A percentile compares a stretch with the other conserved stretches of the same genome.
Evolutionary conservation across 2,888 invertebrate genomes (phyloP).

Genomic region (Chloroclystis v-ata): DNA sequence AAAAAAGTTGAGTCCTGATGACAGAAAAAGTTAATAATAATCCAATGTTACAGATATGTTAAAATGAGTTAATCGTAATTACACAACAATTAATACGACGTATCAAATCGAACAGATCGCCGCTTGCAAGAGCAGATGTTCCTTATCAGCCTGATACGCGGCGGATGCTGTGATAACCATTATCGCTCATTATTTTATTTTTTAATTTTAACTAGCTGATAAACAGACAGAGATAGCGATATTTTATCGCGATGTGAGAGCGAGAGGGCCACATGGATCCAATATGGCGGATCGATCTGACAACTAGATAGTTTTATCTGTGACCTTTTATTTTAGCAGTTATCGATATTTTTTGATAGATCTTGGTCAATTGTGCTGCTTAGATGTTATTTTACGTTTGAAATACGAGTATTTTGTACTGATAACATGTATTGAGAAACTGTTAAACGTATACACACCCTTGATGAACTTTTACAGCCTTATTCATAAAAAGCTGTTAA

Average conservation of each 20-base stretch:
- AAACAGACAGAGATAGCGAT: constrained; percentile 43
- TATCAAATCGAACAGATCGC: constrained; percentile 42
- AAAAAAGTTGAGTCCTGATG: too few relatives aligned
- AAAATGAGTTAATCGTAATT: too few relatives aligned
- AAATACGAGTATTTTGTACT: too few relatives aligned
- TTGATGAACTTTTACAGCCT: too few relatives aligned
- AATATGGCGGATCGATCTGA: constrained; percentile 51
- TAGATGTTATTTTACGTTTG: background rate
- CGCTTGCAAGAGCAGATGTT: constrained; percentile 58
- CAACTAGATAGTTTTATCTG: constrained; percentile 35
- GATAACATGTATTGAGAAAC: too few relatives aligned
- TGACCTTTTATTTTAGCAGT: constrained; percentile 29
- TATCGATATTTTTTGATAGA: constrained; percentile 12
- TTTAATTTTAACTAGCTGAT: constrained; percentile 57
- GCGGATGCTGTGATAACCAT: constrained; percentile 62
- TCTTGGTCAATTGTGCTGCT: constrained; percentile 7
- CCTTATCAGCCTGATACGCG: constrained; percentile 53
- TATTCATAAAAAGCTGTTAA: too few relatives aligned
- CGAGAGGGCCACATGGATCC: constrained; percentile 55
- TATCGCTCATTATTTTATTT: constrained; percentile 57
- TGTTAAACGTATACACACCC: too few relatives aligned
- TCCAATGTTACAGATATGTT: too few relatives aligned
- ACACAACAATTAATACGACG: constrained; percentile 14
- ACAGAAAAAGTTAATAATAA: too few relatives aligned
- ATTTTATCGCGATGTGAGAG: constrained; percentile 39